Evolutionary conservation across 1,140 invertebrate genomes (phyloP), one percentile per base, ranked within the genome.

Genomic region (Drosophila pachea): DNA sequence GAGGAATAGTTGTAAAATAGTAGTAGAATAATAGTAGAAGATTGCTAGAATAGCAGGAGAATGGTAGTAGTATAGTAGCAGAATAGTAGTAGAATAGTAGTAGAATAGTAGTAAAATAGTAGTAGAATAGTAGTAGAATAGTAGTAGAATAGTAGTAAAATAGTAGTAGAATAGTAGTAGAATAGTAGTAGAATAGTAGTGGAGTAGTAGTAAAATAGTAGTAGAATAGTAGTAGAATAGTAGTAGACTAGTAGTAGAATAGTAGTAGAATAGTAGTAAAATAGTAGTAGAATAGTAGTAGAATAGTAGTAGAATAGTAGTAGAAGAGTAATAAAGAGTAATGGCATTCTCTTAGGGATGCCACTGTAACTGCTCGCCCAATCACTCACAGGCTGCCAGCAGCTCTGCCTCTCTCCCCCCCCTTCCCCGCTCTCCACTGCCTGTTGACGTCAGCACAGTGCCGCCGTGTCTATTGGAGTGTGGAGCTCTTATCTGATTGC

Each of bases 401-500:
- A 22, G 22, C 22, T 22, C 22, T n/a, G n/a, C n/a, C n/a, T n/a
- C 22, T 3, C 22, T 3, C 22, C 22, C 22, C 22, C 22, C 22
- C 22, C 22, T 22, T 3, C 3, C 22, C 22, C 22, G 1, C 22
- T 22, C 3, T 3, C 22, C 22, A 22, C 22, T 22, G 22, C 22
- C 22, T 3, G 22, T 3, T 22, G 22, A 22, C 22, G 22, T 22
- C 22, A 22, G 22, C 22, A 3, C 22, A 22, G 22, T 2, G 22
- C 22, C 22, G 22, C 36, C 47, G 42, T 60, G 43, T 64, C 63
- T 47, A 42, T 55, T 31, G 40, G 52, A 73, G 70, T 78, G 71
- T 55, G 59, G 45, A 36, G 62, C 52, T 47, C 77, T 72, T 76
- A 81, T 73, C 77, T 67, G 73, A 78, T 78, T 74, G 76, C 75